Evolutionary conservation across 2,113 vertebrate species (phyloP).

Genomic region (Montifringilla adamsi): DNA sequence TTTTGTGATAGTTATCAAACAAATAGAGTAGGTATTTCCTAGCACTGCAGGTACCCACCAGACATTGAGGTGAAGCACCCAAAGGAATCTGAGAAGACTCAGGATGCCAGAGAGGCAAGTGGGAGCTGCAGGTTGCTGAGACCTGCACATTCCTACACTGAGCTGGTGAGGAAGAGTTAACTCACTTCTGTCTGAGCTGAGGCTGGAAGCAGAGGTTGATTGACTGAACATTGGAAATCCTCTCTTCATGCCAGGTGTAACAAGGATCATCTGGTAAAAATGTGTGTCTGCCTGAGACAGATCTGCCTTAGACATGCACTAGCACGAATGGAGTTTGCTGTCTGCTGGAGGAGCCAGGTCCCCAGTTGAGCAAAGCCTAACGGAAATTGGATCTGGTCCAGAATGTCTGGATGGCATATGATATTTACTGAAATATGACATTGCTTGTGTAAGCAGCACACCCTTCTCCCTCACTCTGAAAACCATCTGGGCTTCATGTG

Average conservation of each 20-base stretch:
- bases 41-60: background rate
- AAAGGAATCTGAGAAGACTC: background rate
- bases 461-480: slow-evolving; percentile 50
- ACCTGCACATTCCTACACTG: background rate
- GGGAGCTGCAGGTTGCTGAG: background rate
- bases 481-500: slow-evolving; percentile 64
- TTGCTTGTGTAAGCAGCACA: slow-evolving; percentile 38
- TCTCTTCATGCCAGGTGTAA: slow-evolving; percentile 38
- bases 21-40: background rate
- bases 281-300: background rate
- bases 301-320: slow-evolving; percentile 22
- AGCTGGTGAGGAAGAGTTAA: slow-evolving; percentile 22
- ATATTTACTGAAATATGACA: slow-evolving; percentile 60
- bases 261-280: slow-evolving; percentile 55
- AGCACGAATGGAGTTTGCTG: slow-evolving; percentile 40
- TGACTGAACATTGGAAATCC: slow-evolving; percentile 10
- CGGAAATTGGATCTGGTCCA: slow-evolving; percentile 40
- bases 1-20: background rate
- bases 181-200: background rate
- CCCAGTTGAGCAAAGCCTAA: slow-evolving; percentile 48
- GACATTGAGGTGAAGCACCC: background rate
- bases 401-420: slow-evolving; percentile 63
- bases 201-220: slow-evolving; percentile 1
- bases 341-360: slow-evolving; percentile 48
- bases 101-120: background rate